Percentiles rank a stretch among this genome's conserved stretches.
phyloP scores from a whole-genome alignment of 2,113 vertebrate species.

The Girardinichthys multiradiatus region DNA sequence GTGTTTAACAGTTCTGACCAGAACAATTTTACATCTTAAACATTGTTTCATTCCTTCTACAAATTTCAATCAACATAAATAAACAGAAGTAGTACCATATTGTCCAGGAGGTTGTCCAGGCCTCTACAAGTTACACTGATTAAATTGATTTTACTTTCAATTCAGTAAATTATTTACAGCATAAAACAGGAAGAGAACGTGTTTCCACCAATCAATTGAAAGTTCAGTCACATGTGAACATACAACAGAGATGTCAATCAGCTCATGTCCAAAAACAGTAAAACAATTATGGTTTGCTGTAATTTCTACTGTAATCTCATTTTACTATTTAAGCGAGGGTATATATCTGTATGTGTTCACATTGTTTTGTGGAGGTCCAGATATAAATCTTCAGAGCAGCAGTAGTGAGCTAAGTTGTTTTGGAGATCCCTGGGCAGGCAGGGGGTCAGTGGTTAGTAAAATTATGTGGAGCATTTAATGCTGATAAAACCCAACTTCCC shows the following conservation, averaged over 20 bases:
- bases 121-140: neutral
- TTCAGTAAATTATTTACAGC: neutral
- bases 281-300: neutral
- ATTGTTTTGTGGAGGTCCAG: neutral
- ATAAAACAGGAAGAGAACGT: constrained; percentile 1
- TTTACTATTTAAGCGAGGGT: neutral
- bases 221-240: constrained; percentile 13
- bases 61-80: constrained; percentile 39
- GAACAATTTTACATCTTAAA: constrained; percentile 12
- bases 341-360: neutral
- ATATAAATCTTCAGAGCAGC: neutral
- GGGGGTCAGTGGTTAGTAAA: no score
- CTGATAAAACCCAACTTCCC: no score
- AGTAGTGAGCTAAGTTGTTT: no score
- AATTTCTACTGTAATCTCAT: neutral
- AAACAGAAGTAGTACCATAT: constrained; percentile 40
- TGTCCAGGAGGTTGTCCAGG: neutral
- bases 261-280: neutral
- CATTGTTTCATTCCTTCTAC: neutral
- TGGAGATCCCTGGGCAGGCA: no score
- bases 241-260: neutral
- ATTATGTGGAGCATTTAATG: no score
- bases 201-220: constrained; percentile 1
- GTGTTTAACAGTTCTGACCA: constrained; percentile 3
- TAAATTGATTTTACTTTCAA: neutral